Evolutionary conservation across 1,140 invertebrate genomes (phyloP), one percentile per base, ranked within the genome.

Genomic region (Drosophila gunungcola): DNA sequence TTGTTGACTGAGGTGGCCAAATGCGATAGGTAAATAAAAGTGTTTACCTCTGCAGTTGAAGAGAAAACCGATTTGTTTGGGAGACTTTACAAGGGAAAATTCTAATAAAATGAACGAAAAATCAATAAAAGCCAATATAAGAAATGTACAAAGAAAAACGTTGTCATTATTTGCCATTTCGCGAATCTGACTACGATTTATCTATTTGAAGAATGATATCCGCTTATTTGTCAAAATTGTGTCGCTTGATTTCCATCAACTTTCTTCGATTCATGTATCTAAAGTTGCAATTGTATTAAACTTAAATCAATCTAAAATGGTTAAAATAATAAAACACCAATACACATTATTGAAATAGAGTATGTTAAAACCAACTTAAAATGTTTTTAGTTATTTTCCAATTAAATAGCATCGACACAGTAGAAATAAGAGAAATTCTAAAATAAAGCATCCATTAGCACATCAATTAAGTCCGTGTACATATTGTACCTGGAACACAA

Each of bases 381-480:
- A 39, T 46, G 9, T 3, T 25, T 25, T 4, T 11, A 27, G 11
- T 29, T 36, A 16, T 55, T 48, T 69, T 36, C 41, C 13, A 38
- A 45, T 54, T 52, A 75, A 75, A 43, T 54, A 13, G 27, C 25
- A 16, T 53, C 43, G 25, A 29, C 34, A 29, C 45, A 43, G 12
- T 51, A 57, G 57, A 64, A 64, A 54, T 25, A 72, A 55, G 78
- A 61, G 48, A 41, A 27, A 52, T 80, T 62, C 61, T 51, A 62
- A 61, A 49, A 45, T 45, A 62, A 48, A 80, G 76, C 58, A 62
- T 49, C 72, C 77, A 84, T 80, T 72, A 76, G 67, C 57, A 60
- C 72, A 52, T 55, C 45, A 75, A 83, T 79, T 83, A 57, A 54
- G 49, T 41, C 43, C 55, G 38, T 75, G 36, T 53, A 62, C 49